Conservation (phyloP, 1,140 invertebrate species). For the Brachionus manjavacas region DNA sequence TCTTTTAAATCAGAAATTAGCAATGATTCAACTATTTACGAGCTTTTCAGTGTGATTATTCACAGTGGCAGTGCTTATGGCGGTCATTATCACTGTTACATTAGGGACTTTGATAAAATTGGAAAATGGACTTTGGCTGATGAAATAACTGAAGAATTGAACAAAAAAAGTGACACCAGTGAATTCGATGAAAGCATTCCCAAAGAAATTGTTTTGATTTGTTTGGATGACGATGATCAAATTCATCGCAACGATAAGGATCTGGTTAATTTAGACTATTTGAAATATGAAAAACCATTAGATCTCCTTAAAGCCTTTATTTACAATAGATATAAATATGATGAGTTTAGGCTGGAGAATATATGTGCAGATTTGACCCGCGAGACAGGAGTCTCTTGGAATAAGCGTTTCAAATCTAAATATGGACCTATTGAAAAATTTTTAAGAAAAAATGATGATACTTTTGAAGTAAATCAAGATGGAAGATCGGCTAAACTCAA, state of each 20-base stretch:
- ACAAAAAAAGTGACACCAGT: slow-evolving; percentile 42
- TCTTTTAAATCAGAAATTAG: not conserved
- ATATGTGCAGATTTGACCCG: slow-evolving; percentile 50
- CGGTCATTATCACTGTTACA: slow-evolving; percentile 56
- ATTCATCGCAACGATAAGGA: not conserved
- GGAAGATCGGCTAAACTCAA: slow-evolving; percentile 40
- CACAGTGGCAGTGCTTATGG: slow-evolving; percentile 53
- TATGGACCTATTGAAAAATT: slow-evolving; percentile 54
- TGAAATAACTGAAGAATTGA: slow-evolving; percentile 43
- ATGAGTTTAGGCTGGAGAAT: slow-evolving; percentile 47
- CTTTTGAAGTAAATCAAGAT: slow-evolving; percentile 31
- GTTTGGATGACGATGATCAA: not conserved
- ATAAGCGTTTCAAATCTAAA: slow-evolving; percentile 51
- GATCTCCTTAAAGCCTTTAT: slow-evolving; percentile 50
- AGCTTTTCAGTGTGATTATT: slow-evolving; percentile 55
- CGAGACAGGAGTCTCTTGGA: slow-evolving; percentile 55
- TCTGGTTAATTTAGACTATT: slow-evolving; percentile 42
- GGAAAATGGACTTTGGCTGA: slow-evolving; percentile 48
- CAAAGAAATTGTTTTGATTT: slow-evolving; percentile 24
- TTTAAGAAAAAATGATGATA: slow-evolving; percentile 31
- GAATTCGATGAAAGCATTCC: not conserved
- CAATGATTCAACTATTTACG: slow-evolving; percentile 45
- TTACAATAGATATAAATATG: slow-evolving; percentile 43
- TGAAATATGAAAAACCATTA: slow-evolving; percentile 50
- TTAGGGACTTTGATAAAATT: slow-evolving; percentile 52